phyloP scores from a whole-genome alignment of 2,888 invertebrate species.

The Azorinus chamasolen region DNA sequence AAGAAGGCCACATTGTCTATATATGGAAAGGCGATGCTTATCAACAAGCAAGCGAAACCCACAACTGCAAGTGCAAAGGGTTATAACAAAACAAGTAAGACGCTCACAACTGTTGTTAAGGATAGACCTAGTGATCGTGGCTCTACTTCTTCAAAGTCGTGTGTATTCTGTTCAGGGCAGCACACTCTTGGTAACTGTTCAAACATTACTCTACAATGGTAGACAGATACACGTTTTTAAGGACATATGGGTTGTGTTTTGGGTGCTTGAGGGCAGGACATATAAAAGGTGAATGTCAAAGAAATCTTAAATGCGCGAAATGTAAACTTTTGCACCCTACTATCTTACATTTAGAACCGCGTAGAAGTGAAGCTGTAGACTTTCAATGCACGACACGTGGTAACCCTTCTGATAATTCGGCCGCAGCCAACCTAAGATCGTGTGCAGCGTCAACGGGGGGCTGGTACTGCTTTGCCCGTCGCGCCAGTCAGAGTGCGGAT shows the following conservation, averaged over 20 bases:
- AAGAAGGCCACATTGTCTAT: constrained; percentile 35
- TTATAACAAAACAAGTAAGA: neutral
- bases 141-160: neutral
- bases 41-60: neutral
- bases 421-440: neutral
- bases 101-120: neutral
- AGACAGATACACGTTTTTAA: constrained; percentile 32
- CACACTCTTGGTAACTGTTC: constrained; percentile 15
- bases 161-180: neutral
- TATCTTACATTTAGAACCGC: constrained; percentile 9
- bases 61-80: neutral
- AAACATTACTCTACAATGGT: constrained; percentile 9
- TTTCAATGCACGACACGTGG: neutral
- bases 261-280: constrained; percentile 7
- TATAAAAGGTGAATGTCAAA: constrained; percentile 5
- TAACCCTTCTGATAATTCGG: no score
- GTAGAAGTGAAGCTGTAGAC: neutral
- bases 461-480: constrained; percentile 81
- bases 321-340: constrained; percentile 2
- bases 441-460: constrained; percentile 2
- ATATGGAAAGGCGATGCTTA: constrained; percentile 33
- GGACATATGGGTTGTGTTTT: constrained; percentile 36
- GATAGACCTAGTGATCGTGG: neutral
- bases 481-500: constrained; percentile 38
- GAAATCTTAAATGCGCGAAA: neutral